phyloP scores from a whole-genome alignment of 2,113 vertebrate genomes.

The Monopterus albus region DNA sequence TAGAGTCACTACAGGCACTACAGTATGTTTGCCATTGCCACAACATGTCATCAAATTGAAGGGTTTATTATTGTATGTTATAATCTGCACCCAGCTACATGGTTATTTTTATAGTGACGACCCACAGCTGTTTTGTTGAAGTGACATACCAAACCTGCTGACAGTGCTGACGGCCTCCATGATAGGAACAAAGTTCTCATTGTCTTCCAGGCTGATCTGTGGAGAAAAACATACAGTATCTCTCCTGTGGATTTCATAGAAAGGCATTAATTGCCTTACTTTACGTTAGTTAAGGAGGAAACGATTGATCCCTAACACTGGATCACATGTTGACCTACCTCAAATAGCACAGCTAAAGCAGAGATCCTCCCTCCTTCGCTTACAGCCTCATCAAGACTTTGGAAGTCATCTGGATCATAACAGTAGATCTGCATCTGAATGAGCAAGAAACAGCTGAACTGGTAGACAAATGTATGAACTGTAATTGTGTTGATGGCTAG shows the following conservation, averaged over 20 bases:
- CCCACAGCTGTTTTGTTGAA: background rate
- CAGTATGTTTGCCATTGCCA: background rate
- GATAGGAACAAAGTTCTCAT: constrained; percentile 85
- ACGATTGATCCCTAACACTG: too few relatives aligned
- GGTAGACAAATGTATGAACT: background rate
- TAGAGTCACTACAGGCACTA: background rate
- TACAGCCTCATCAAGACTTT: constrained; percentile 89
- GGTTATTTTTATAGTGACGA: background rate
- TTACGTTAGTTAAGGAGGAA: background rate
- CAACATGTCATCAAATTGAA: background rate
- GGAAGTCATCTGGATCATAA: constrained; percentile 86
- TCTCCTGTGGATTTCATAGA: background rate
- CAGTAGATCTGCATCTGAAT: constrained; percentile 96
- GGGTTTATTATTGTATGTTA: background rate
- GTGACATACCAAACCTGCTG: constrained; percentile 91
- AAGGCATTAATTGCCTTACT: background rate
- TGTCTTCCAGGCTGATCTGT: constrained; percentile 90
- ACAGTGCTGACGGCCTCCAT: constrained; percentile 89
- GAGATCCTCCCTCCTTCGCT: constrained; percentile 88
- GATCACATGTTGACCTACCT: constrained; percentile 80
- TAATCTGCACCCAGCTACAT: background rate
- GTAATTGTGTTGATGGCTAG: background rate
- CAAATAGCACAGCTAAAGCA: constrained; percentile 91
- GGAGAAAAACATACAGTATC: constrained; percentile 12
- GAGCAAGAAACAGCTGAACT: background rate